phyloP scores from a whole-genome alignment of 2,888 invertebrate genomes.

The Heteropelma amictum region DNA sequence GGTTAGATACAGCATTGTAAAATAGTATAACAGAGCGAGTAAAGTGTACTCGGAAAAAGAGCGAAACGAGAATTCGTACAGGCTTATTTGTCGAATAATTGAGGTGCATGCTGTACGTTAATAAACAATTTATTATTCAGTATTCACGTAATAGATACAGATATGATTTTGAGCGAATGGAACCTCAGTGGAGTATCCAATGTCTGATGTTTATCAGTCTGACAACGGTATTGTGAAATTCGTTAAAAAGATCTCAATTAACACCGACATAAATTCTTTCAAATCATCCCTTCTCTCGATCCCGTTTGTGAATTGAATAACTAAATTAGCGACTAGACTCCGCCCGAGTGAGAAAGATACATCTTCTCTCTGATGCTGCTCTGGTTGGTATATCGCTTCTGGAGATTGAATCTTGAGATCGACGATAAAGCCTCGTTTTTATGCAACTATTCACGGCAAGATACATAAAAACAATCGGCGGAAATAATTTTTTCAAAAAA shows the following conservation, averaged over 20 bases:
- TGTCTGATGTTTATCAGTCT: background rate
- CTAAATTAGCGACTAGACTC: conserved; percentile 14
- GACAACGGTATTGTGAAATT: background rate
- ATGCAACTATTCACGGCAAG: no score
- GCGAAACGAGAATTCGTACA: background rate
- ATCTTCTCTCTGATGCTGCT: no score
- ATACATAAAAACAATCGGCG: no score
- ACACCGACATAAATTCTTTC: background rate
- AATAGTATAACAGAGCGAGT: background rate
- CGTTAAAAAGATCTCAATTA: conserved; percentile 16
- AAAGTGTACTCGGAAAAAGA: background rate
- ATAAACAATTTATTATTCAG: no score
- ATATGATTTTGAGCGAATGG: background rate
- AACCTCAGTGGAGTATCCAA: background rate
- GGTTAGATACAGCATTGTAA: background rate
- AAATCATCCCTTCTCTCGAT: background rate
- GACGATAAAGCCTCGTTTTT: no score
- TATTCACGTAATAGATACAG: no score
- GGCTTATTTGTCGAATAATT: no score
- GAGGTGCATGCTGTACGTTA: no score
- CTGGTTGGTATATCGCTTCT: no score
- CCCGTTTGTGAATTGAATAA: conserved; percentile 10
- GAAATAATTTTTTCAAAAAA: no score
- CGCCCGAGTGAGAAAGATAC: background rate
- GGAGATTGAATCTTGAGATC: no score